phyloP scores from a whole-genome alignment of 2,797 vertebrate genomes.

The Poeciliopsis infans region DNA sequence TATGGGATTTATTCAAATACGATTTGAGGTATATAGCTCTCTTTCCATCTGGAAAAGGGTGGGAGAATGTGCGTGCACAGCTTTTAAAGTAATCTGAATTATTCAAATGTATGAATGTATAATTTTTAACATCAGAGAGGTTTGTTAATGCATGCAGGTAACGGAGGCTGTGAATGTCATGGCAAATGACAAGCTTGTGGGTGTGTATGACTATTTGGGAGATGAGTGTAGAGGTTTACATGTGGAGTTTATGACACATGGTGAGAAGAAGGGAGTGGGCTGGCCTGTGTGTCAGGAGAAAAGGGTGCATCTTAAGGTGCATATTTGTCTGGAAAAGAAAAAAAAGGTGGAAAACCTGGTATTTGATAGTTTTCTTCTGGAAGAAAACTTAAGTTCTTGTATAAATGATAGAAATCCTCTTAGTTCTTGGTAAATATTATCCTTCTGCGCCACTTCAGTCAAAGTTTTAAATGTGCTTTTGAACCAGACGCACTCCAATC shows the following conservation, averaged over 20 bases:
- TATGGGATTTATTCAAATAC: slow-evolving; percentile 77
- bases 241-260: slow-evolving; percentile 32
- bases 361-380: slow-evolving; percentile 13
- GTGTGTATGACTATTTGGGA: slow-evolving; percentile 25
- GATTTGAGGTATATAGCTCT: slow-evolving; percentile 74
- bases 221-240: slow-evolving; percentile 24
- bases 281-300: slow-evolving; percentile 25
- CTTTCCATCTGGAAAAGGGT: slow-evolving; percentile 61
- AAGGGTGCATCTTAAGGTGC: slow-evolving; percentile 20
- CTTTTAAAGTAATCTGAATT: slow-evolving; percentile 79
- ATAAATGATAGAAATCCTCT: neutral
- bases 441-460: neutral
- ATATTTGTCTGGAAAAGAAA: slow-evolving; percentile 6
- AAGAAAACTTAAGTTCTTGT: slow-evolving; percentile 6
- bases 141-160: slow-evolving; percentile 74
- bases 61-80: slow-evolving; percentile 60
- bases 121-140: slow-evolving; percentile 73
- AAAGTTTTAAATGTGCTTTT: too few species aligned
- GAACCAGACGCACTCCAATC: too few species aligned
- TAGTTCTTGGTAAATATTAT: slow-evolving; percentile 4
- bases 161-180: slow-evolving; percentile 68
- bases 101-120: slow-evolving; percentile 77
- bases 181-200: slow-evolving; percentile 61
- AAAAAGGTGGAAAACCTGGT: neutral
- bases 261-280: slow-evolving; percentile 28